Evolutionary conservation across 1,140 invertebrate species (phyloP), one percentile per base, ranked within the genome.

Genomic region (Leucophenga varia): DNA sequence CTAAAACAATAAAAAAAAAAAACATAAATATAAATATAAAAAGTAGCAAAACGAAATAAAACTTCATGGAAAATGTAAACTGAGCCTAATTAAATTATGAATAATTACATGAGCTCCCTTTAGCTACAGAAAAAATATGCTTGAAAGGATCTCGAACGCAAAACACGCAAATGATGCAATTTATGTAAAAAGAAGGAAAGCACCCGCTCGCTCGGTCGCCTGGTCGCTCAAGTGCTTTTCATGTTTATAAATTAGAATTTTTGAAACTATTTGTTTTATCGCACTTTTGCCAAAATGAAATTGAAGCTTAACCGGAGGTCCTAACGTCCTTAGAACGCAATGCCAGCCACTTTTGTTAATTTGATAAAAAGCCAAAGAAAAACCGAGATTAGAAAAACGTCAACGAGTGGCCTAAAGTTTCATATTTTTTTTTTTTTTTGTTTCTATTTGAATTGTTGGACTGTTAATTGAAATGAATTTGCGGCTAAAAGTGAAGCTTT

Each of bases 31-130:
- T n/a, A 36, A 55, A 52, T 41, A 46, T 41, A 31, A 35, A 40
- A 47, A 46, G 21, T 45, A 41, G 30, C 46, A 20, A 19, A 21
- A 52, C 44, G 40, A 53, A 34, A 46, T 36, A 48, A 45, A 46
- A 52, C 45, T 45, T 49, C 32, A 37, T 55, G 49, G 43, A 56
- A n/a, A 63, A 67, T 67, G 63, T 67, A 67, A 67, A 63, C 63
- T 67, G 63, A 67, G 59, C 59, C 67, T 71, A 67, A 71, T 71
- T 71, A 71, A 71, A 71, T 71, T 71, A 71, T 71, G 67, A 71
- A 71, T 71, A 71, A 71, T 71, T 64, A 61, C 51, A 34, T 45
- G 30, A 30, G 39, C 17, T 35, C 45, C 49, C 32, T 25, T n/a
- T n/a, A n/a, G 22, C 5, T 10, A 25, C 22, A 10, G 46, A 31